Evolutionary conservation across 2,797 vertebrate genomes (phyloP), one percentile per base, ranked within the genome.

Genomic region (Chromobotia macracanthus): DNA sequence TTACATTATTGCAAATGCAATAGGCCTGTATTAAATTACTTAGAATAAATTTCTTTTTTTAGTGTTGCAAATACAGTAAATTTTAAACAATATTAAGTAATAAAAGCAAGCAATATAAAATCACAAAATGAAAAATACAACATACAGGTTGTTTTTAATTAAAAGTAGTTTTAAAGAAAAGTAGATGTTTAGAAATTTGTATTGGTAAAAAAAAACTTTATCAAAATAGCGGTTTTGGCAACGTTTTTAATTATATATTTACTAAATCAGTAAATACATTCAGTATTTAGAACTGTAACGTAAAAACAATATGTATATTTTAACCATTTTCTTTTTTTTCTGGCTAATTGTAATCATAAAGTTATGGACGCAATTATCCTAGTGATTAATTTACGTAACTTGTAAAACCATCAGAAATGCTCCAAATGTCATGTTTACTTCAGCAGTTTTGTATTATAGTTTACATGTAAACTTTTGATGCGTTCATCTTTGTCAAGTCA

Each of bases 1-100:
- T 60, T 77, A 35, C 41, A 63, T 72, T 48, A 41, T 21, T 66
- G 25, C 60, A 77, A 72, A 68, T 67, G 8, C 35, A 65, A 67
- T 16, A 31, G 41, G 0, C 19, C 66, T 41, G 65, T 9, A 13
- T 31, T 31, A 2, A 41, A 19, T 50, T 61, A 60, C 55, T 50
- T 12, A 10, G 60, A 51, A 25, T 61, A n/a, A n/a, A 44, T 38
- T 44, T 10, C 41, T 44, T 12, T 12, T 60, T 48, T 11, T 44
- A 44, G 11, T 68, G 56, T 70, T 38, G 12, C 31, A 15, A 63
- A 70, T 51, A 1, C 63, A 5, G 69, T 12, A 13, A 1, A 61
- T 6, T 28, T 31, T 1, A 28, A 56, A 12, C 25, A 0, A 31
- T 28, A 67, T 58, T 3, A 66, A 66, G 58, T 8, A 11, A 10